phyloP scores from a whole-genome alignment of 2,797 vertebrate genomes.

The Anisognathus igniventris region DNA sequence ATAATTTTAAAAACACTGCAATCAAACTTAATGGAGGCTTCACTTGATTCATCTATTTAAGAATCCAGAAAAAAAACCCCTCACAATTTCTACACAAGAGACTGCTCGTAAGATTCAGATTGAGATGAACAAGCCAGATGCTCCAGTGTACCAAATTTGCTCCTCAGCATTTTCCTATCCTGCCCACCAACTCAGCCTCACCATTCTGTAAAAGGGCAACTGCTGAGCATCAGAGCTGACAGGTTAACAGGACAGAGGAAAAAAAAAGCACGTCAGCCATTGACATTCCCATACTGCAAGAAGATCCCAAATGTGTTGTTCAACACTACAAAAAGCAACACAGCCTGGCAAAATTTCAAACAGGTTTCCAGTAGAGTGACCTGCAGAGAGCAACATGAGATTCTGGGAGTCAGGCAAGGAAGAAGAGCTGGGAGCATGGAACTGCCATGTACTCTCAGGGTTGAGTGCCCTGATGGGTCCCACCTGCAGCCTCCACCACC shows the following conservation, averaged over 20 bases:
- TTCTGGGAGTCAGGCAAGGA: neutral
- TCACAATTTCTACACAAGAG: neutral
- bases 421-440: neutral
- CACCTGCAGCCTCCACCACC: neutral
- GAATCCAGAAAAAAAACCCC: neutral
- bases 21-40: neutral
- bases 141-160: neutral
- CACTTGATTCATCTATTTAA: neutral
- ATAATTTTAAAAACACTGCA: neutral
- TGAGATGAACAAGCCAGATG: constrained; percentile 31
- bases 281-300: neutral
- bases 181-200: neutral
- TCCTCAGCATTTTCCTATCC: neutral
- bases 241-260: neutral
- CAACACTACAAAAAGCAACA: neutral
- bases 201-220: neutral
- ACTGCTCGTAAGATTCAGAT: neutral
- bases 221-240: neutral
- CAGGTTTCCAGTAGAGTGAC: neutral
- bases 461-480: neutral
- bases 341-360: neutral
- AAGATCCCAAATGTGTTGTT: neutral
- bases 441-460: neutral
- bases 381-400: neutral
- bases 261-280: neutral